phyloP scores from a whole-genome alignment of 2,888 invertebrate species.

The Diadromus collaris region DNA sequence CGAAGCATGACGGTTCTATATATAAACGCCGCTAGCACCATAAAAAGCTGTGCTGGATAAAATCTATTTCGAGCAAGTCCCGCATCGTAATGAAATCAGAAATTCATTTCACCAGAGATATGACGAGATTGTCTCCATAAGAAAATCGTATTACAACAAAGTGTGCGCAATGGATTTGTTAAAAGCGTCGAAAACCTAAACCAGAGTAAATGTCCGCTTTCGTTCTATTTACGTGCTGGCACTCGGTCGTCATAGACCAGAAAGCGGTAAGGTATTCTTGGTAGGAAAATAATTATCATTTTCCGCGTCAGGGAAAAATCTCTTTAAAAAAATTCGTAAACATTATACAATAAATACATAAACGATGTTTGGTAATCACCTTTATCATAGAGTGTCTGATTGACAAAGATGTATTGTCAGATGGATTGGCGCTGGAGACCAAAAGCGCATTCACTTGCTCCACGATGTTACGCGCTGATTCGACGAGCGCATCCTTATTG shows the following conservation, averaged over 20 bases:
- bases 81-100: conserved; percentile 33
- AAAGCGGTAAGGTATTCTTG: conserved; percentile 52
- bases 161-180: neutral
- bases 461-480: conserved; percentile 75
- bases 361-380: conserved; percentile 77
- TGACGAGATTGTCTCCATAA: neutral
- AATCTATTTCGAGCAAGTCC: conserved; percentile 58
- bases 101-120: conserved; percentile 15
- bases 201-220: conserved; percentile 42
- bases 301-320: neutral
- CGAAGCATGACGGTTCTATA: conserved; percentile 46
- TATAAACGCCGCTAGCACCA: conserved; percentile 41
- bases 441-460: conserved; percentile 81
- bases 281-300: conserved; percentile 6
- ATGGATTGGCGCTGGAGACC: conserved; percentile 83
- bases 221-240: conserved; percentile 58
- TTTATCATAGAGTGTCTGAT: conserved; percentile 85
- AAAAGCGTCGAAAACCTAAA: conserved; percentile 41
- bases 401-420: conserved; percentile 84
- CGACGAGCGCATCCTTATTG: conserved; percentile 67
- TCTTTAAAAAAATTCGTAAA: neutral
- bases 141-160: neutral
- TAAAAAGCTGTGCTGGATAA: conserved; percentile 53
- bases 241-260: conserved; percentile 44
- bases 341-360: neutral